A percentile compares a stretch with the other conserved stretches of the same genome.
These are phyloP conservation scores for Macrotrachela quadricornifera DNA, from an alignment of 1,140 invertebrate species.

Conservation along the genomic window DNA sequence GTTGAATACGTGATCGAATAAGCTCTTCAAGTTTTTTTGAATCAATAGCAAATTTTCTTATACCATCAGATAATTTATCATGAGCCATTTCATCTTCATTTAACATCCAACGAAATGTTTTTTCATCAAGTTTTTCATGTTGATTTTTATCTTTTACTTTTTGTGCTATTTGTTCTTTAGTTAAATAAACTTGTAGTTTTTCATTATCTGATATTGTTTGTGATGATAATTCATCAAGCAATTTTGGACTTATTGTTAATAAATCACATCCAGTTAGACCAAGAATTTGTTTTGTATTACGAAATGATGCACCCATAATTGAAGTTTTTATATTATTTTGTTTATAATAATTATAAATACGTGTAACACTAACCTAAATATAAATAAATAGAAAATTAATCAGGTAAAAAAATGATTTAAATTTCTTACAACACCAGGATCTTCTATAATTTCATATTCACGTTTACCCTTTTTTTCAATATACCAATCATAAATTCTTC, in stretches of 20 bases:
- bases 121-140: neutral
- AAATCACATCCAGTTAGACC: constrained; percentile 89
- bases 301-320: constrained; percentile 97
- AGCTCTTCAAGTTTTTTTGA: constrained; percentile 54
- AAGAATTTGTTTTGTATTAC: constrained; percentile 75
- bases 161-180: too few species aligned
- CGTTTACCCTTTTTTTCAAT: constrained; percentile 67
- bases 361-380: constrained; percentile 76
- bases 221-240: constrained; percentile 17
- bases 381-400: too few species aligned
- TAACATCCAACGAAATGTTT: constrained; percentile 52
- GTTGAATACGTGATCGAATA: neutral
- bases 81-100: constrained; percentile 97
- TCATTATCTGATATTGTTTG: constrained; percentile 12
- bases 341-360: constrained; percentile 98
- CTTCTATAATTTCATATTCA: constrained; percentile 53
- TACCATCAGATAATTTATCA: constrained; percentile 84
- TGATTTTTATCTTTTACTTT: too few species aligned
- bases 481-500: constrained; percentile 81
- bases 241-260: constrained; percentile 55
- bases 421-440: constrained; percentile 58
- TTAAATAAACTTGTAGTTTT: neutral
- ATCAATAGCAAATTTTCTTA: constrained; percentile 86
- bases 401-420: too few species aligned
- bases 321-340: constrained; percentile 88